Base-by-base conservation (phyloP, 2,797 vertebrate genomes). In the Syngnathus acus region DNA sequence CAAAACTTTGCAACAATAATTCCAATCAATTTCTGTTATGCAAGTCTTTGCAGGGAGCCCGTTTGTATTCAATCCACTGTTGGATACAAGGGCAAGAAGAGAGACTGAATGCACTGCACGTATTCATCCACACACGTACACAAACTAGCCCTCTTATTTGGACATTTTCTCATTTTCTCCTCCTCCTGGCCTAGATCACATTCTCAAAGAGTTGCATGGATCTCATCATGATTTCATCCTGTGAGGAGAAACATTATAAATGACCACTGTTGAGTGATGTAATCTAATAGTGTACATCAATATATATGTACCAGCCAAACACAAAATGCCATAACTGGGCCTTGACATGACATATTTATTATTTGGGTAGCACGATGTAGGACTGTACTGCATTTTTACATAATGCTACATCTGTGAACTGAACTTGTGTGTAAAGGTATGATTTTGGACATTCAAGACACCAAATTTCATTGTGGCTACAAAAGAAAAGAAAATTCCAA, bases 131-230 rank as follows among this genome's bases (percentile, higher is more conserved):
- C 73, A 70, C 72, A 57, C 71, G 70, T 66, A 17, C 71, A 78
- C 74, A 78, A 66, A 74, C 67, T 63, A 43, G 75, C 68, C 78
- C 78, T 81, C 73, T 68, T 17, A 14, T 66, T 65, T 42, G 70
- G 64, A 59, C 32, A 32, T 61, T 21, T 14, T 43, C 64, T 72
- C 62, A 72, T 65, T 55, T 43, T 70, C 65, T 66, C 62, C 68
- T 11, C 45, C 10, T 60, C 65, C 71, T 11, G 48, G 58, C 71
- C 78, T 94, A 99, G 89, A 99, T 98, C 72, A 98, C 94, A 0
- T 97, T 98, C 89, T 99, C 95, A 85, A 99, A 99, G 62, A 99
- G 93, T 86, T 98, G 96, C 89, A 99, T 93, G 82, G 97, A 99
- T 75, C 92, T 90, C 94, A 98, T 96, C 93, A 99, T 98, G 71